Base-by-base conservation (phyloP, 1,140 invertebrate species). In the Drosophila obscura region DNA sequence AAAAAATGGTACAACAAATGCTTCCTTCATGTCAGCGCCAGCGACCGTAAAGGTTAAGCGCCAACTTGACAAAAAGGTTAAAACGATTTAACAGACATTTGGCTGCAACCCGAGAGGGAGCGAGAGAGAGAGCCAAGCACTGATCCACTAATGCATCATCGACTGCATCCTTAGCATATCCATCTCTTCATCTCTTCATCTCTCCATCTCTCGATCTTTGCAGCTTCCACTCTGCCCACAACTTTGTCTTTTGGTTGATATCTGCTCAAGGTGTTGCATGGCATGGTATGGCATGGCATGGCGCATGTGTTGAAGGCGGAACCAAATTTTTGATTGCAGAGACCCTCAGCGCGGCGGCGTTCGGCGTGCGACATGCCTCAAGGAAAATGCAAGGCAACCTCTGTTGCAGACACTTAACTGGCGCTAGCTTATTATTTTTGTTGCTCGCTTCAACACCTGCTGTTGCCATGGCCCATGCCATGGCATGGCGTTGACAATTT, bases 41-140 rank as follows among this genome's bases (percentile, higher is more conserved):
- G 80, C 77, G 84, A 67, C 80, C 76, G 83, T 88, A 88, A 88
- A 88, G 83, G 83, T 88, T 88, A 88, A 88, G 83, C 83, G 83
- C 79, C 83, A 88, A 87, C 83, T 87, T 87, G 83, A 87, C 83
- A 87, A 87, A 87, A 88, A 88, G 83, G 83, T 88, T 88, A 88
- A 88, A 88, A 88, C 83, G 83, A 88, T 87, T 87, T 87, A 88
- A 71, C 76, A 88, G 84, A 80, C 84, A 88, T 80, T 84, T 84
- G 76, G 72, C 71, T 65, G 82, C 78, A 62, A 59, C 50, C 45
- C 43, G 50, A 59, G 46, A 73, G 58, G 45, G 50, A 39, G 45
- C 8, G 59, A 13, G 15, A 69, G 41, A 57, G 24, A 45, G 67
- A 71, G 44, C 65, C 52, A 22, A 65, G 64, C 67, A 69, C 49